Conservation (phyloP, 2,888 invertebrate genomes). For the Andrena marginata region DNA sequence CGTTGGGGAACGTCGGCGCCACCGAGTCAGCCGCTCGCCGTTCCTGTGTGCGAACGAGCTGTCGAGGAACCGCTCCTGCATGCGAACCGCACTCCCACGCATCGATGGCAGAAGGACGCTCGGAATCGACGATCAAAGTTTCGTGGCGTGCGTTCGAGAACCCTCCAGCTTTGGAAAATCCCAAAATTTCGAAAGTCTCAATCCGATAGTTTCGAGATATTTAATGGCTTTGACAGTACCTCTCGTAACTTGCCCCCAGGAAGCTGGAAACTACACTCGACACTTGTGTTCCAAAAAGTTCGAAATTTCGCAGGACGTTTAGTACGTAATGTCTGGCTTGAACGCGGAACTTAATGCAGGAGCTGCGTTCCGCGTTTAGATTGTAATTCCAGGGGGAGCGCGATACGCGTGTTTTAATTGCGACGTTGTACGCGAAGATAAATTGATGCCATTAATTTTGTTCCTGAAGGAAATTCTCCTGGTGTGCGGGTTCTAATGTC, state of each 20-base stretch:
- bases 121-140: slow-evolving; percentile 26
- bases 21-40: slow-evolving; percentile 7
- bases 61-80: slow-evolving; percentile 33
- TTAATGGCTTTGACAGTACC: background rate
- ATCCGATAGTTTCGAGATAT: background rate
- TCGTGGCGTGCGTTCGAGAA: slow-evolving; percentile 2
- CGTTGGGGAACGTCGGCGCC: slow-evolving; percentile 14
- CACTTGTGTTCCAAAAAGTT: too few relatives aligned
- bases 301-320: background rate
- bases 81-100: slow-evolving; percentile 26
- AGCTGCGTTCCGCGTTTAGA: background rate
- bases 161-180: slow-evolving; percentile 27
- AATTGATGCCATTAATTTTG: slow-evolving; percentile 3
- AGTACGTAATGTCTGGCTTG: slow-evolving; percentile 1
- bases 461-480: background rate
- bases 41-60: slow-evolving; percentile 43
- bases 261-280: too few relatives aligned
- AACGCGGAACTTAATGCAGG: slow-evolving; percentile 2
- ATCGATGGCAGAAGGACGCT: slow-evolving; percentile 26
- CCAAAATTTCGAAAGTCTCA: background rate
- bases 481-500: background rate
- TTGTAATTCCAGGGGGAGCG: slow-evolving; percentile 16
- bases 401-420: slow-evolving; percentile 16
- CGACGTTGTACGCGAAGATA: slow-evolving; percentile 12
- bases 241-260: too few relatives aligned